phyloP scores from a whole-genome alignment of 2,797 vertebrate species.

The Borostomias antarcticus region DNA sequence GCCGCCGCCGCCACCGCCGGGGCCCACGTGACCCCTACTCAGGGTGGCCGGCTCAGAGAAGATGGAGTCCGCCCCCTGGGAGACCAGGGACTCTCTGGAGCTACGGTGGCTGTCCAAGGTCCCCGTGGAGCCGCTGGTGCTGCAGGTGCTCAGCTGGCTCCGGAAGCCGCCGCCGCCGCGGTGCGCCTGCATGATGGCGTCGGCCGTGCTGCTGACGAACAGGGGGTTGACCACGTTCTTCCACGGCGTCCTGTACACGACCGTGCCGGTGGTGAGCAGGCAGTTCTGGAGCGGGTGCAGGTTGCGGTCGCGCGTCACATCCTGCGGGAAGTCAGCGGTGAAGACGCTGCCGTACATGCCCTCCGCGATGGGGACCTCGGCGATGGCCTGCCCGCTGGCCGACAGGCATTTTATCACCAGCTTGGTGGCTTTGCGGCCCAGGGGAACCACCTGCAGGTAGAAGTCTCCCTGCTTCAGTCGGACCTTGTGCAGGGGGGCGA shows the following conservation, averaged over 20 bases:
- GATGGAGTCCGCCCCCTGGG: slow-evolving; percentile 74
- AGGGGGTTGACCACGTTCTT: slow-evolving; percentile 82
- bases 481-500: slow-evolving; percentile 81
- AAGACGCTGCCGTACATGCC: slow-evolving; percentile 84
- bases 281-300: slow-evolving; percentile 81
- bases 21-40: slow-evolving; percentile 35
- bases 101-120: slow-evolving; percentile 78
- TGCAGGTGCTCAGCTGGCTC: slow-evolving; percentile 70
- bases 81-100: slow-evolving; percentile 78
- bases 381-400: slow-evolving; percentile 75
- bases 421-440: slow-evolving; percentile 78
- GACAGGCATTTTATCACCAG: slow-evolving; percentile 86
- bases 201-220: slow-evolving; percentile 74
- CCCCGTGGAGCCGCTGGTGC: slow-evolving; percentile 73
- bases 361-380: slow-evolving; percentile 81
- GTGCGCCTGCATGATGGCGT: slow-evolving; percentile 73
- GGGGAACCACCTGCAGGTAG: slow-evolving; percentile 82
- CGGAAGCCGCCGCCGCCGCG: slow-evolving; percentile 62
- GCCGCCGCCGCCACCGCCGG: slow-evolving; percentile 33
- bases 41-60: slow-evolving; percentile 68
- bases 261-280: slow-evolving; percentile 79
- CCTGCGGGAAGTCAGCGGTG: slow-evolving; percentile 82
- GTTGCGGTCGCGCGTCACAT: slow-evolving; percentile 77
- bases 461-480: slow-evolving; percentile 84
- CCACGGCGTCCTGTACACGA: slow-evolving; percentile 82